These are phyloP conservation scores for Amblyteles armatorius DNA, from an alignment of 2,888 invertebrate genomes.

Conservation along the genomic window DNA sequence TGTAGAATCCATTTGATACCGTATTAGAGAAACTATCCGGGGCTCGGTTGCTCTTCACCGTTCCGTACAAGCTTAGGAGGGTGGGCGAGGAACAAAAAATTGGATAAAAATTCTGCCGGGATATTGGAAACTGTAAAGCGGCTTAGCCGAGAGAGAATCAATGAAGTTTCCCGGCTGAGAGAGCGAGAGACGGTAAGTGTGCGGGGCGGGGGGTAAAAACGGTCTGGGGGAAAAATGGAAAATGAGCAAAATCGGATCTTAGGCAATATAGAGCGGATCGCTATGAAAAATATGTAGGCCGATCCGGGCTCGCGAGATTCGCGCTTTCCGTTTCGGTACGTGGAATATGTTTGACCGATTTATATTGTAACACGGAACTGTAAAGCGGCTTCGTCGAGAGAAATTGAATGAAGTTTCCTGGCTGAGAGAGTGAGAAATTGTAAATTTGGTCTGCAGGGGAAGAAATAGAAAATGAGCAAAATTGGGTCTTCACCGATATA, in stretches of 20 bases:
- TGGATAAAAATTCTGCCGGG: conserved; percentile 50
- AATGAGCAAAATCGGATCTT: conserved; percentile 39
- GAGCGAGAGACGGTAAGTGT: no score
- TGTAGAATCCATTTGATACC: conserved; percentile 60
- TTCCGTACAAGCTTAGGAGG: conserved; percentile 23
- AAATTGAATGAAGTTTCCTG: background rate
- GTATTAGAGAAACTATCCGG: conserved; percentile 56
- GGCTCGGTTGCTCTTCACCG: conserved; percentile 29
- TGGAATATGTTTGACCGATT: conserved; percentile 49
- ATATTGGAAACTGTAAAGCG: conserved; percentile 66
- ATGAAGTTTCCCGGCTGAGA: conserved; percentile 47
- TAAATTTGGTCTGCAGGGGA: background rate
- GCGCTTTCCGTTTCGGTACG: background rate
- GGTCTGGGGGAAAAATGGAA: conserved; percentile 31
- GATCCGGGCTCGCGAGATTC: conserved; percentile 4
- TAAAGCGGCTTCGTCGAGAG: background rate
- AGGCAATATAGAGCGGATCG: conserved; percentile 14
- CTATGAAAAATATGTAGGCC: conserved; percentile 33
- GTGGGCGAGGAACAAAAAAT: conserved; percentile 21
- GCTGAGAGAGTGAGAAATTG: background rate
- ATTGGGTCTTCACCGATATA: conserved; percentile 31
- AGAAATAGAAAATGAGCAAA: conserved; percentile 43
- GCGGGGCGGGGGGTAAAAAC: no score
- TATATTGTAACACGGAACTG: conserved; percentile 27
- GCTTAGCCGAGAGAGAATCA: conserved; percentile 64